Evolutionary conservation across 2,888 invertebrate genomes (phyloP).

Genomic region (Trissolcus japonicus): DNA sequence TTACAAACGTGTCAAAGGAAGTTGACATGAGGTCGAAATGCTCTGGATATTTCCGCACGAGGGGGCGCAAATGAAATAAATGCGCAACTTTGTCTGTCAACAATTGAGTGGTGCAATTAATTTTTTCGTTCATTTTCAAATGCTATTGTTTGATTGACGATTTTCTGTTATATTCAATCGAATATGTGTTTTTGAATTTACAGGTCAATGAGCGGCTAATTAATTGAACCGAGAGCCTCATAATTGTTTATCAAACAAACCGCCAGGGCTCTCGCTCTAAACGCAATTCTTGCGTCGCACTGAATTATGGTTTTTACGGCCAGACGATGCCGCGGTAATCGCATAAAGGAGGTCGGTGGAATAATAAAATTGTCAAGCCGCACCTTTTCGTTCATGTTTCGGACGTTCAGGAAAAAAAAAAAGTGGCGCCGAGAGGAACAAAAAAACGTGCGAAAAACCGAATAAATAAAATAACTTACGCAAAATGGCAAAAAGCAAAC

Average conservation of each 20-base stretch:
- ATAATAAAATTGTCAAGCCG: constrained; percentile 47
- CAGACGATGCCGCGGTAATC: constrained; percentile 31
- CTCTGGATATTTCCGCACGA: no score
- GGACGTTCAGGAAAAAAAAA: constrained; percentile 23
- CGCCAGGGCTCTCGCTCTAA: no score
- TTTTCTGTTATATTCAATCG: no score
- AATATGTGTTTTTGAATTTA: no score
- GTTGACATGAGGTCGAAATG: no score
- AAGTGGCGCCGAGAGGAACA: neutral
- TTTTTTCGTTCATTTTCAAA: no score
- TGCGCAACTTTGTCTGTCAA: no score
- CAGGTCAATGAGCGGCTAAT: neutral
- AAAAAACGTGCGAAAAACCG: neutral
- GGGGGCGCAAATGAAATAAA: no score
- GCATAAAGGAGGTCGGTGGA: constrained; percentile 44
- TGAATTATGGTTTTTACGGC: constrained; percentile 48
- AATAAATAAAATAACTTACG: no score
- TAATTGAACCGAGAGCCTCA: neutral
- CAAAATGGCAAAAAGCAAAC: neutral
- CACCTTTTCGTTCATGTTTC: constrained; percentile 34
- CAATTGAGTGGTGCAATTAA: neutral
- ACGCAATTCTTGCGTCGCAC: constrained; percentile 11
- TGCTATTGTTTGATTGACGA: no score
- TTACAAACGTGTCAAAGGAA: no score
- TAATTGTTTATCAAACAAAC: neutral